These are phyloP conservation scores for Diaprepes abbreviatus DNA, from an alignment of 2,888 invertebrate species.

Conservation along the genomic window DNA sequence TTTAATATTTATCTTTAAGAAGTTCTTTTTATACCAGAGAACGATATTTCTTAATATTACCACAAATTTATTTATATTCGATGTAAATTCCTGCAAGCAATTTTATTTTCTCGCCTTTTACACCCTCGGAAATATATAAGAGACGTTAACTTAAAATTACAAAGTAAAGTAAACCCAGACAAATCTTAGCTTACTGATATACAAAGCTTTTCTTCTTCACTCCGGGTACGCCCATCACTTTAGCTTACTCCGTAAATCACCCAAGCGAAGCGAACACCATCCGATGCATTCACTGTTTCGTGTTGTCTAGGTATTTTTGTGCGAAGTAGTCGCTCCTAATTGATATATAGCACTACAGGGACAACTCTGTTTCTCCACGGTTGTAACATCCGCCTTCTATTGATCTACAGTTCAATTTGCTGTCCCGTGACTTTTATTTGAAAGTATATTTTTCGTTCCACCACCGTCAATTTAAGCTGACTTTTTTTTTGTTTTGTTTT, in stretches of 20 bases:
- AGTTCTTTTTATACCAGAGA: no score
- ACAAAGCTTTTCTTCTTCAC: conserved; percentile 2
- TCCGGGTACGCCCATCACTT: conserved; percentile 41
- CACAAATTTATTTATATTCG: no score
- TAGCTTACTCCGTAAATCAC: conserved; percentile 45
- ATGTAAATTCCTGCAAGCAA: no score
- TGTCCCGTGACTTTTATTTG: conserved; percentile 44
- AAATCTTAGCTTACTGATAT: background rate
- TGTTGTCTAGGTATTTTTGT: conserved; percentile 55
- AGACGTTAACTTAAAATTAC: background rate
- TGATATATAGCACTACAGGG: conserved; percentile 63
- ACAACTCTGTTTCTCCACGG: conserved; percentile 48
- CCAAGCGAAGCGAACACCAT: conserved; percentile 36
- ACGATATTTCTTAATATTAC: no score
- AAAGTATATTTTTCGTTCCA: conserved; percentile 37
- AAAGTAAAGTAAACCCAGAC: background rate
- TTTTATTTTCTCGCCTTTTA: no score
- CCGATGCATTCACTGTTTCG: conserved; percentile 42
- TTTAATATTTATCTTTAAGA: no score
- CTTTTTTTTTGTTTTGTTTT: no score
- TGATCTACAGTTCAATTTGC: conserved; percentile 46
- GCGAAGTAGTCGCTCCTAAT: conserved; percentile 58
- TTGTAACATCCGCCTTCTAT: conserved; percentile 51
- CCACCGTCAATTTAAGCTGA: background rate
- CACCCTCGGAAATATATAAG: no score